Evolutionary conservation across 2,113 vertebrate genomes (phyloP).

Genomic region (Percopsis transmontana): DNA sequence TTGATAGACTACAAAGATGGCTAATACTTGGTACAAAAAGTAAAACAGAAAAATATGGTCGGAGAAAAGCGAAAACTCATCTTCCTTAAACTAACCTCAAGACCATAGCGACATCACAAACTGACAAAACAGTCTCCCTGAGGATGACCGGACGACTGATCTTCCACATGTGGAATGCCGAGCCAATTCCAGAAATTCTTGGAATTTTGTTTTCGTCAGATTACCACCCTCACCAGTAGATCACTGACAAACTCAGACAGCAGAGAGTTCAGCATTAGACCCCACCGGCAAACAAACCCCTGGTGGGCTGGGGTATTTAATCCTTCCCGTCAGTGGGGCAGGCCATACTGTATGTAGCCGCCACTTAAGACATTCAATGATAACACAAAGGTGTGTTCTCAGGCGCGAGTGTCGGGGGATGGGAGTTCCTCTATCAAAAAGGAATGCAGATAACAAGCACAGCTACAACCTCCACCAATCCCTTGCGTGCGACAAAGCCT

Average conservation of each 20-base stretch:
- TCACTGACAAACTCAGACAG: conserved; percentile 11
- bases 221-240: conserved; percentile 1
- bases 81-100: neutral
- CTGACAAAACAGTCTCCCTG: neutral
- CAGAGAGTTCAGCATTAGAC: neutral
- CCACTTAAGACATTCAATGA: conserved; percentile 4
- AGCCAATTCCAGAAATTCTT: conserved; percentile 29
- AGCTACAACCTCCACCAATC: neutral
- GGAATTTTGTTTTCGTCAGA: conserved; percentile 31
- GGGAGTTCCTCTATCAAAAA: neutral
- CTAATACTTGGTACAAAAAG: neutral
- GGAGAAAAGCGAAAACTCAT: neutral
- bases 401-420: neutral
- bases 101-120: neutral
- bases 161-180: conserved; percentile 11
- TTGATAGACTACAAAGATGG: no score
- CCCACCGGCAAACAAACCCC: conserved; percentile 1
- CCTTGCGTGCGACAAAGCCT: no score
- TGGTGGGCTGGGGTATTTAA: conserved; percentile 14
- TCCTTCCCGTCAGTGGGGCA: conserved; percentile 11
- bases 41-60: no score
- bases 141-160: neutral
- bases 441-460: conserved; percentile 12
- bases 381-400: neutral
- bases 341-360: neutral